phyloP scores from a whole-genome alignment of 2,888 invertebrate genomes.

The Nezara viridula region DNA sequence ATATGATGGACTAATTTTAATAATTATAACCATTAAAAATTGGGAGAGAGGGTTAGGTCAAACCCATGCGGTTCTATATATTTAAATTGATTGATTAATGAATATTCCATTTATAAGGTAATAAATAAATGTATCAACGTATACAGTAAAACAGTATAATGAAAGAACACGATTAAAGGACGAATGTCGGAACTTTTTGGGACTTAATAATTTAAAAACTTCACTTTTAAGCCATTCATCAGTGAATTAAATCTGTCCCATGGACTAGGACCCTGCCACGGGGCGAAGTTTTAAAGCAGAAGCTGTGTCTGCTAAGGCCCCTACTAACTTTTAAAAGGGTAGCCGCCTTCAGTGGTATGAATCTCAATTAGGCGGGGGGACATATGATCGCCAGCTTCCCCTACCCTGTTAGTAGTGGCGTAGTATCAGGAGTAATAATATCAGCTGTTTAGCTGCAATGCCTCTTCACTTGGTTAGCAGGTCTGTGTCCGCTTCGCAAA shows the following conservation, averaged over 20 bases:
- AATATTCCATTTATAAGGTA: too few species aligned
- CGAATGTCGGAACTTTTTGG: neutral
- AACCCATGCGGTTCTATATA: too few species aligned
- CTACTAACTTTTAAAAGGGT: slow-evolving; percentile 43
- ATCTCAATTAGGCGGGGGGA: neutral
- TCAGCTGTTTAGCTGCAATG: neutral
- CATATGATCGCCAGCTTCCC: neutral
- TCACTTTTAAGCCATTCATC: slow-evolving; percentile 42
- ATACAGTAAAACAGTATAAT: too few species aligned
- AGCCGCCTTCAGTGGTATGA: slow-evolving; percentile 5
- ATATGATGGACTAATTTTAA: too few species aligned
- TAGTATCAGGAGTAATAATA: neutral
- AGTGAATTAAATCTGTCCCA: slow-evolving; percentile 44
- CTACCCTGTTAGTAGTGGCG: neutral
- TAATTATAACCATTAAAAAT: too few species aligned
- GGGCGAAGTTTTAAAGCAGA: slow-evolving; percentile 41
- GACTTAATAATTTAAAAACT: slow-evolving; percentile 34
- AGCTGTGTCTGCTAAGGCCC: slow-evolving; percentile 32
- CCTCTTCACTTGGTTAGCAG: too few species aligned
- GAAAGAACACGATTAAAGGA: too few species aligned
- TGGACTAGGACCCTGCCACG: neutral
- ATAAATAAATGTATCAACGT: too few species aligned
- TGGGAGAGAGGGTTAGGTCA: too few species aligned
- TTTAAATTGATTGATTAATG: too few species aligned
- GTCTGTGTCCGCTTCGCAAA: too few species aligned